Conservation (phyloP, 2,888 invertebrate genomes). For the Bellardia bayeri region DNA sequence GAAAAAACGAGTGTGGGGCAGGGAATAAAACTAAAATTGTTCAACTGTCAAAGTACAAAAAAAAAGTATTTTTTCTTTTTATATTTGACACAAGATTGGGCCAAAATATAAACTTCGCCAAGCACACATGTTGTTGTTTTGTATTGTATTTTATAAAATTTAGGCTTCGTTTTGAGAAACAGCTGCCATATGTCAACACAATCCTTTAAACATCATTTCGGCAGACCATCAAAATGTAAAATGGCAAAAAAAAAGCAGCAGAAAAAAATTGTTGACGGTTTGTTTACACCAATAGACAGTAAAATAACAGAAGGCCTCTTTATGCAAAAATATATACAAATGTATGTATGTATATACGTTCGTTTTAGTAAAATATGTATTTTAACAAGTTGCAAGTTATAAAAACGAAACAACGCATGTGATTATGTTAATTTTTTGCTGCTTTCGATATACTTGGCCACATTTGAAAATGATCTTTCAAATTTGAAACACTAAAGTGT, state of each 20-base stretch:
- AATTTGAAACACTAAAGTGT: constrained; percentile 42
- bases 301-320: constrained; percentile 62
- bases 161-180: constrained; percentile 56
- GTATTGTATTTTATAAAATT: constrained; percentile 12
- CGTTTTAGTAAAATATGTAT: constrained; percentile 1
- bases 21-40: constrained; percentile 67
- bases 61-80: neutral
- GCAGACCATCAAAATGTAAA: constrained; percentile 57
- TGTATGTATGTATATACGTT: constrained; percentile 15
- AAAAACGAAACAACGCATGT: constrained; percentile 63
- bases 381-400: constrained; percentile 46
- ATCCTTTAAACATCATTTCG: constrained; percentile 63
- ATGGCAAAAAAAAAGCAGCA: neutral
- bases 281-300: constrained; percentile 71
- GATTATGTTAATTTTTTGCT: constrained; percentile 68
- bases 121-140: constrained; percentile 59
- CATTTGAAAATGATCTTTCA: constrained; percentile 29
- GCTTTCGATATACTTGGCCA: neutral
- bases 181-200: constrained; percentile 73
- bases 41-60: constrained; percentile 61
- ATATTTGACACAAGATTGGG: constrained; percentile 21
- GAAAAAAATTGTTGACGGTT: constrained; percentile 65
- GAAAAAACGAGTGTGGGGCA: constrained; percentile 34
- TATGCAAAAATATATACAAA: neutral
- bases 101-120: neutral